Evolutionary conservation across 2,797 vertebrate species (phyloP).

Genomic region (Pyrocephalus nanus): DNA sequence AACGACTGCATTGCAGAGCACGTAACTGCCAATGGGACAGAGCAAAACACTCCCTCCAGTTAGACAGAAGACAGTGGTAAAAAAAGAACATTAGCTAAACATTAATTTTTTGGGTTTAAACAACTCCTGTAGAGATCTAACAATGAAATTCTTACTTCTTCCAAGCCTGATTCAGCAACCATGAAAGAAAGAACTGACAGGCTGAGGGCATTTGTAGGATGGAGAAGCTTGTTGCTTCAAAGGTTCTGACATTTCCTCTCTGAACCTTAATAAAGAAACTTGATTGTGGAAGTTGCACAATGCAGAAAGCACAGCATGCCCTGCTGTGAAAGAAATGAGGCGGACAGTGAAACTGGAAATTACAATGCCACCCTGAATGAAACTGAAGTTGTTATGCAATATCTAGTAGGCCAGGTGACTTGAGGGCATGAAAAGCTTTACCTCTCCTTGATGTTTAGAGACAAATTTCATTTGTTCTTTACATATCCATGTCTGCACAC

Average conservation of each 20-base stretch:
- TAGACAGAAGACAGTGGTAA: not conserved
- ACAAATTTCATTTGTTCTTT: constrained; percentile 22
- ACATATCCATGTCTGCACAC: not conserved
- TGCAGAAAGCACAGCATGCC: not conserved
- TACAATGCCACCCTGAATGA: not conserved
- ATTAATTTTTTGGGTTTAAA: not conserved
- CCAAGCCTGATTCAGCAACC: not conserved
- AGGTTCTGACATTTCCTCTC: not conserved
- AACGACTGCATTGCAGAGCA: not conserved
- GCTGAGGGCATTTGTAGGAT: not conserved
- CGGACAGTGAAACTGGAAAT: constrained; percentile 15
- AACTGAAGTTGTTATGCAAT: constrained; percentile 41
- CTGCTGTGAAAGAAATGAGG: constrained; percentile 57
- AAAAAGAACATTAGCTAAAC: not conserved
- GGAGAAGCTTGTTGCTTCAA: not conserved
- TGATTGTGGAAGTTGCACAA: not conserved
- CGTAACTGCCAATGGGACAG: not conserved
- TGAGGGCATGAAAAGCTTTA: constrained; percentile 2
- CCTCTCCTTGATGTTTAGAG: not conserved
- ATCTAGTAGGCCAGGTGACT: not conserved
- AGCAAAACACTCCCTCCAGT: not conserved
- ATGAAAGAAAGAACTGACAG: not conserved
- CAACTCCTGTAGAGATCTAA: not conserved
- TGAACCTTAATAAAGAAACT: not conserved
- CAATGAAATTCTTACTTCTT: not conserved